Evolutionary conservation across 2,113 vertebrate genomes (phyloP).

Genomic region (Paedocypris sp.): DNA sequence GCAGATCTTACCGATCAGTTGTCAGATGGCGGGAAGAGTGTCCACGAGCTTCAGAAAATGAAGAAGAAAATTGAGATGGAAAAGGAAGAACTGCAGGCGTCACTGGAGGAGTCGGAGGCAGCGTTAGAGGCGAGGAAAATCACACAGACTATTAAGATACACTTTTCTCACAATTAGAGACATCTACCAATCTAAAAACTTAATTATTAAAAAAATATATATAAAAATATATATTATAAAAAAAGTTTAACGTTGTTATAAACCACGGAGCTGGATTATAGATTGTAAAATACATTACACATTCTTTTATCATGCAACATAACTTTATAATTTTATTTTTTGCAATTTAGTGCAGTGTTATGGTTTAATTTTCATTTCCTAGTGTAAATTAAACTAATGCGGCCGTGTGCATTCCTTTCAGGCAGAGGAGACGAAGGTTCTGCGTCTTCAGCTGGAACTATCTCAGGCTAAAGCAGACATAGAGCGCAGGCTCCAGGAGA

Average conservation of each 20-base stretch:
- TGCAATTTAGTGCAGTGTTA: too few relatives aligned
- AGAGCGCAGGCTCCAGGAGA: slow-evolving; percentile 66
- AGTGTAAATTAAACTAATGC: too few relatives aligned
- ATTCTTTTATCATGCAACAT: too few relatives aligned
- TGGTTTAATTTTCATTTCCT: background rate
- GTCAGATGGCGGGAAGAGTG: slow-evolving; percentile 63
- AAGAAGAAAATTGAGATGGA: slow-evolving; percentile 73
- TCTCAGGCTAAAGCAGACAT: slow-evolving; percentile 63
- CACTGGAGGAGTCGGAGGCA: slow-evolving; percentile 65
- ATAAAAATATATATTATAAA: too few relatives aligned
- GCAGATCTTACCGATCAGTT: slow-evolving; percentile 66
- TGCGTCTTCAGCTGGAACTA: slow-evolving; percentile 64
- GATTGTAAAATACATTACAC: too few relatives aligned
- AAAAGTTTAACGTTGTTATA: too few relatives aligned
- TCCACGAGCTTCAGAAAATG: slow-evolving; percentile 68
- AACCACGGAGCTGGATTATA: too few relatives aligned
- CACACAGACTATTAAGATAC: too few relatives aligned
- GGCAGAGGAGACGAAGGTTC: slow-evolving; percentile 68
- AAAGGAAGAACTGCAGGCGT: slow-evolving; percentile 66
- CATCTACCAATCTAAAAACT: too few relatives aligned
- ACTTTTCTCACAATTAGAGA: too few relatives aligned
- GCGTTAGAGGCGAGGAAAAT: slow-evolving; percentile 56
- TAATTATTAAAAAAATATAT: too few relatives aligned
- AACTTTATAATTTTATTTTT: too few relatives aligned
- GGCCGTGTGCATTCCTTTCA: slow-evolving; percentile 22